These are phyloP conservation scores for Mus pahari DNA, from an alignment of 2,113 vertebrate genomes.

Conservation along the genomic window DNA sequence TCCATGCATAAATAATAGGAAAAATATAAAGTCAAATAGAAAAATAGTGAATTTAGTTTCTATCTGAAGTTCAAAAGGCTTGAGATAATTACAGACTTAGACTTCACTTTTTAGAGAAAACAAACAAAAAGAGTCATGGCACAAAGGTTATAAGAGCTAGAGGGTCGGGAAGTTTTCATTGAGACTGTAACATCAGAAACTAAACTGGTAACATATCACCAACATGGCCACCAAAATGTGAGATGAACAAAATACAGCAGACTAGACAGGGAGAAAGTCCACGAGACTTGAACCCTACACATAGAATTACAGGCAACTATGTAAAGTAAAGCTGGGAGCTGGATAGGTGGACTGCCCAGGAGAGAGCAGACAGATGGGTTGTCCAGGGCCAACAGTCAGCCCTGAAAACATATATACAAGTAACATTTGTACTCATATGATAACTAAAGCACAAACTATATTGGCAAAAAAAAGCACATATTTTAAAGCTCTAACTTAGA, in stretches of 20 bases:
- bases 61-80: neutral
- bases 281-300: neutral
- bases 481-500: neutral
- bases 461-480: neutral
- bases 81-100: neutral
- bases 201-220: too few relatives aligned
- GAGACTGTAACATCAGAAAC: neutral
- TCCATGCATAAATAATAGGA: neutral
- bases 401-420: neutral
- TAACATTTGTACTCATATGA: neutral
- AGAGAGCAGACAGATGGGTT: too few relatives aligned
- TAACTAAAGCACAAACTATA: slow-evolving; percentile 10
- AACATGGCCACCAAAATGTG: neutral
- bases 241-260: neutral
- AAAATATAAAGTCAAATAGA: neutral
- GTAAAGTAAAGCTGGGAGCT: neutral
- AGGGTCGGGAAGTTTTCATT: neutral
- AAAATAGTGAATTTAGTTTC: neutral
- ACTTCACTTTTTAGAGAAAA: neutral
- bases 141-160: neutral
- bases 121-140: neutral
- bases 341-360: neutral
- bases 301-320: neutral
- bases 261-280: rapidly evolving
- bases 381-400: neutral